These are phyloP conservation scores for Columba guinea DNA, from an alignment of 2,797 vertebrate species.

Conservation along the genomic window DNA sequence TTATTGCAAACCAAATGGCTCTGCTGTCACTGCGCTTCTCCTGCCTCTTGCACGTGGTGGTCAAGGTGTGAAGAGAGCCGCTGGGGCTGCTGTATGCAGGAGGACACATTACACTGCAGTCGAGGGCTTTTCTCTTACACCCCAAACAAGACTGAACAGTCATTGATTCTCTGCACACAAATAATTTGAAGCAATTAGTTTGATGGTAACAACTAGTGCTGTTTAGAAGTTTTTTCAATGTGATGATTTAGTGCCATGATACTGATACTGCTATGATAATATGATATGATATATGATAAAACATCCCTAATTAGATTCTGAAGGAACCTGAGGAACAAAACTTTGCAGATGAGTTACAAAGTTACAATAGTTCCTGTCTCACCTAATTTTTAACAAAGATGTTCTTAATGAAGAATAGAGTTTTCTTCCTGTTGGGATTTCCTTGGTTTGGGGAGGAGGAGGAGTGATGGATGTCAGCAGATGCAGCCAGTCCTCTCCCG, in stretches of 20 bases:
- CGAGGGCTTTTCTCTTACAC: background rate
- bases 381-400: background rate
- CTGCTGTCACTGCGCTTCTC: background rate
- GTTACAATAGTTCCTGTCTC: background rate
- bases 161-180: background rate
- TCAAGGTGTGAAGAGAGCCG: background rate
- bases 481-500: background rate
- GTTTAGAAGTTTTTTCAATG: background rate
- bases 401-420: background rate
- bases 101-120: background rate
- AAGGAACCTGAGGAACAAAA: background rate
- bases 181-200: background rate
- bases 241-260: background rate
- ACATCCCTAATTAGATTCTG: background rate
- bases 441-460: background rate
- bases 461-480: background rate
- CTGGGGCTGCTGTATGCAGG: background rate
- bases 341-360: background rate
- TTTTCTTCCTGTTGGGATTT: background rate
- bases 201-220: background rate
- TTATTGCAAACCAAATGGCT: background rate
- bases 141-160: rapidly evolving
- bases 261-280: background rate
- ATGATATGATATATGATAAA: too few species aligned
- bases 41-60: rapidly evolving